Conservation (phyloP, 2,113 vertebrate species). For the Tinamus guttatus region DNA sequence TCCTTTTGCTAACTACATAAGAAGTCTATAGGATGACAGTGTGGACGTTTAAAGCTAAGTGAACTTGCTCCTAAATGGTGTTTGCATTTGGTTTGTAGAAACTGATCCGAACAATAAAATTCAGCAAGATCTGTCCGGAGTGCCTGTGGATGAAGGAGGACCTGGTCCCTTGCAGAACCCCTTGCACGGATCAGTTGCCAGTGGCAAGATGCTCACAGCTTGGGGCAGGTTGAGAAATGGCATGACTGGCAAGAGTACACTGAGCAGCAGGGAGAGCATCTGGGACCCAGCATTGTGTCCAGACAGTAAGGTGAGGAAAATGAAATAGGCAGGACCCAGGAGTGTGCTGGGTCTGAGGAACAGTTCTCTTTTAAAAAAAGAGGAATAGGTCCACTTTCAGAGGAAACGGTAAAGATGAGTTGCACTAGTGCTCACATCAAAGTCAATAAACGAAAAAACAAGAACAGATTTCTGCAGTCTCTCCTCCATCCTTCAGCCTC, state of each 20-base stretch:
- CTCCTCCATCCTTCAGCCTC: not conserved
- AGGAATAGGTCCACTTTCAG: not conserved
- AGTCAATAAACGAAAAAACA: not conserved
- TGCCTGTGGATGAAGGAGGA: not conserved
- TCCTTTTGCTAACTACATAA: not conserved
- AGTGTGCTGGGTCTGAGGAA: not conserved
- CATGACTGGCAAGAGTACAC: not conserved
- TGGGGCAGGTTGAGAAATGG: not conserved
- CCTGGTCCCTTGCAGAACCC: not conserved
- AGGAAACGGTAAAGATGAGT: not conserved
- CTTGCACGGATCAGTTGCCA: accelerated
- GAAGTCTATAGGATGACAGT: not conserved
- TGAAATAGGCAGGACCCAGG: not conserved
- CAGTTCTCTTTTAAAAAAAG: not conserved
- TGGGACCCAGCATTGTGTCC: not conserved
- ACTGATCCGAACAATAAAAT: not conserved
- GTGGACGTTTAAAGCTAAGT: not conserved
- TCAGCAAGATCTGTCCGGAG: accelerated
- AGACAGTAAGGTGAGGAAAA: not conserved
- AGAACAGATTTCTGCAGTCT: not conserved
- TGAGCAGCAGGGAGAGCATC: accelerated
- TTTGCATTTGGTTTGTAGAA: not conserved
- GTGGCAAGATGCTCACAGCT: not conserved
- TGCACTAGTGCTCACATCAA: not conserved
- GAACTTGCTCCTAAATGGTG: not conserved